These are phyloP conservation scores for Drepana arcuata DNA, from an alignment of 1,140 invertebrate genomes.

Conservation along the genomic window DNA sequence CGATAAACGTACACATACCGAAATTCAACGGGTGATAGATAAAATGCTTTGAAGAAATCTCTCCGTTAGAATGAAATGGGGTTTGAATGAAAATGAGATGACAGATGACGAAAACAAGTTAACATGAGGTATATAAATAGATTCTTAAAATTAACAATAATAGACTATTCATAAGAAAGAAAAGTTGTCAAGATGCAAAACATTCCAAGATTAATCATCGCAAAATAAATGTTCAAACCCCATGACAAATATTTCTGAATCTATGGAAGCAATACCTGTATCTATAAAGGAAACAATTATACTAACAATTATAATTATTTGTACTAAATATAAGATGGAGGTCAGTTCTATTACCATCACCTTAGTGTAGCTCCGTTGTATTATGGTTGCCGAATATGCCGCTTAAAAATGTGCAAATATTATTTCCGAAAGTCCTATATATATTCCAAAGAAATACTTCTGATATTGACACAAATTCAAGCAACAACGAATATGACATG, in stretches of 20 bases:
- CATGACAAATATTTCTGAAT: constrained; percentile 50
- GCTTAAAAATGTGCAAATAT: constrained; percentile 3
- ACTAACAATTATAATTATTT: constrained; percentile 21
- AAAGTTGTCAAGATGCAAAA: constrained; percentile 72
- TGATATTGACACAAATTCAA: too few relatives aligned
- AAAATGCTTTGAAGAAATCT: too few relatives aligned
- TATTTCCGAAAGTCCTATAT: too few relatives aligned
- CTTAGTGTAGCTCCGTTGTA: constrained; percentile 15
- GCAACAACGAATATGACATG: constrained; percentile 16
- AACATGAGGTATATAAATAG: constrained; percentile 48
- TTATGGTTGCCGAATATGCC: neutral
- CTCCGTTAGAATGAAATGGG: constrained; percentile 66
- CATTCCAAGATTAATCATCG: constrained; percentile 60
- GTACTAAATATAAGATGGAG: constrained; percentile 25
- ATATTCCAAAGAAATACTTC: too few relatives aligned
- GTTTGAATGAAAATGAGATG: constrained; percentile 62
- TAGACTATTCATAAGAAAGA: constrained; percentile 37
- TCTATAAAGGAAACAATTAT: constrained; percentile 33
- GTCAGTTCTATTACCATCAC: constrained; percentile 50
- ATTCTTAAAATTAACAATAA: constrained; percentile 35
- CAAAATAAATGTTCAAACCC: constrained; percentile 69
- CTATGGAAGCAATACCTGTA: constrained; percentile 24
- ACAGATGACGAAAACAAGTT: constrained; percentile 35
- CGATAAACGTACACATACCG: too few relatives aligned
- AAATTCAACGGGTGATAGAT: too few relatives aligned